Conservation (phyloP, 2,113 vertebrate genomes). For the Limanda limanda region DNA sequence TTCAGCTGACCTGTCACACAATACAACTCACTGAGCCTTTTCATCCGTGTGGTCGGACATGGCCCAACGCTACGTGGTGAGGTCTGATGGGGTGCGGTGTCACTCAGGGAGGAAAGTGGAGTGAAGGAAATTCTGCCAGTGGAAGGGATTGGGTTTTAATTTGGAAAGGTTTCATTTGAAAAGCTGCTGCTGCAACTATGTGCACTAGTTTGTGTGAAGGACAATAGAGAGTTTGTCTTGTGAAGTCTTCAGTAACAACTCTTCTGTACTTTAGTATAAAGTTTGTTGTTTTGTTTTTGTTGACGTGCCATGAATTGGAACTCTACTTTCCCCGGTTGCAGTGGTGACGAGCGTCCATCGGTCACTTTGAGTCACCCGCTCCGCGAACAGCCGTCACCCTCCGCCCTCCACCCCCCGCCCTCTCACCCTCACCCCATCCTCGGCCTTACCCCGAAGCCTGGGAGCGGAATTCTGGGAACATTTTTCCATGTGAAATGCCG, state of each 20-base stretch:
- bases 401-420: constrained; percentile 73
- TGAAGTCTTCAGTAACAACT: neutral
- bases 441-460: constrained; percentile 80
- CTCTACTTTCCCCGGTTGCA: constrained; percentile 28
- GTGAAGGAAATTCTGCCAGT: neutral
- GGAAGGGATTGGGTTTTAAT: neutral
- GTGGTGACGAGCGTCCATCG: constrained; percentile 70
- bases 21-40: constrained; percentile 19
- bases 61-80: neutral
- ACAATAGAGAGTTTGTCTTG: neutral
- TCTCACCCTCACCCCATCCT: constrained; percentile 79
- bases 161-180: neutral
- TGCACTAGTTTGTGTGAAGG: neutral
- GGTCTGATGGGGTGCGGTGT: neutral
- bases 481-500: constrained; percentile 86
- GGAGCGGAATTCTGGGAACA: constrained; percentile 86
- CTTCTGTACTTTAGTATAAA: neutral
- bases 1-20: constrained; percentile 50
- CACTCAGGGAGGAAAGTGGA: neutral
- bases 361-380: constrained; percentile 60
- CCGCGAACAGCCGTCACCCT: constrained; percentile 48
- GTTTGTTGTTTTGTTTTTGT: constrained; percentile 9
- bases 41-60: constrained; percentile 24
- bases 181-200: neutral
- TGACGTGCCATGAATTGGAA: neutral